Base-by-base conservation (phyloP, 2,797 vertebrate genomes). In the Myiotriccus ornatus region DNA sequence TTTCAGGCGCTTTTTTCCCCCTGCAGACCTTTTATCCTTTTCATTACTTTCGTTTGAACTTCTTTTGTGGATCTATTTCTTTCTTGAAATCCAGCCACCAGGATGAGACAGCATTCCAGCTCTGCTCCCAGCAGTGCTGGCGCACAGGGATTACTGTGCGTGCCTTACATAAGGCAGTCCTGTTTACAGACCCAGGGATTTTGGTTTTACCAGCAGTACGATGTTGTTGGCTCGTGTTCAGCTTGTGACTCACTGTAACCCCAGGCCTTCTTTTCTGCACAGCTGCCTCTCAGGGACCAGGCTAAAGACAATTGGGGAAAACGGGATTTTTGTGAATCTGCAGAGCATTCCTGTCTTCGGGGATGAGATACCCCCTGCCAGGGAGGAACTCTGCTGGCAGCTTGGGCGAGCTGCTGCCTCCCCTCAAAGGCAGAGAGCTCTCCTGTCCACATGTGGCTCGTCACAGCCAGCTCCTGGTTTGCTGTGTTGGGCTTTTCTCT, bases 191-290 rank as follows among this genome's bases (percentile, higher is more conserved):
- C 43, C 34, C 24, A 3, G 49, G 87, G 82, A 53, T 82, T 94
- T 93, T 63, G 90, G 87, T 91, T 77, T 87, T 34, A 86, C 79
- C 93, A 91, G 83, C 92, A 83, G 28, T 9, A 50, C 13, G 10
- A 47, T 44, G 76, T 22, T 60, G 64, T 70, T 95, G 90, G 90
- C 91, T 68, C 20, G 46, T 24, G 65, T 91, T 93, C 90, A 73
- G 55, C 49, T 21, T 50, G 24, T 95, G 94, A 89, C 70, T 94
- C 75, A 84, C 44, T 56, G 93, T 84, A 93, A 74, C 76, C 93
- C 71, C 76, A 34, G 93, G 87, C 87, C 87, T 70, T 87, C 56
- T 24, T 83, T 94, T 85, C 63, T 95, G 90, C 64, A 17, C 90
- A 77, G 71, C 79, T 46, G 56, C 64, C 71, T 94, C 79, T 55